Evolutionary conservation across 2,888 invertebrate genomes (phyloP).

Genomic region (Eristalinus aeneus): DNA sequence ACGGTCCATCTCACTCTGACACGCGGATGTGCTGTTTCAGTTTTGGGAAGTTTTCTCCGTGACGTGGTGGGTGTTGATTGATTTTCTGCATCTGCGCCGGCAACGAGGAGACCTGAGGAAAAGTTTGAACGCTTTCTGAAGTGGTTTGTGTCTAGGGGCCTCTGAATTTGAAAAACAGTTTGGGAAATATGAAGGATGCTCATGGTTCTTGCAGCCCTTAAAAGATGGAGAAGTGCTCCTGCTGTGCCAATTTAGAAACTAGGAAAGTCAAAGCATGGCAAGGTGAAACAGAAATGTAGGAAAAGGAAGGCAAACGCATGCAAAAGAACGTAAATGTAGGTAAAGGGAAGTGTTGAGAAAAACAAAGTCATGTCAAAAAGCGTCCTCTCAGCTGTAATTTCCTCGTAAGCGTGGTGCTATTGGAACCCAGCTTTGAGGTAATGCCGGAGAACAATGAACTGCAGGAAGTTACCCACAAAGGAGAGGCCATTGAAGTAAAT

Average conservation of each 20-base stretch:
- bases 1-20: constrained; percentile 65
- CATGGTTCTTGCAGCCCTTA: too few species aligned
- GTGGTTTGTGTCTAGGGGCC: constrained; percentile 13
- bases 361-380: too few species aligned
- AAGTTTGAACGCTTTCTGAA: background rate
- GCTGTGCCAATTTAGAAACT: too few species aligned
- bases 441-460: background rate
- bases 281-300: too few species aligned
- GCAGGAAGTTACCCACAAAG: background rate
- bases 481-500: background rate
- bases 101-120: background rate
- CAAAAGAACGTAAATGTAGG: too few species aligned
- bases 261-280: too few species aligned
- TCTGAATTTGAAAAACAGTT: background rate
- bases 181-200: background rate
- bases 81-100: constrained; percentile 48
- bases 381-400: too few species aligned
- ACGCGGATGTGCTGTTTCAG: constrained; percentile 29
- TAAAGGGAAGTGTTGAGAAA: too few species aligned
- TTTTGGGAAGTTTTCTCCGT: background rate
- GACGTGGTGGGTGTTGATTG: background rate
- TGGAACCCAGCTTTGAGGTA: too few species aligned
- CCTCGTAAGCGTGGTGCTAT: too few species aligned
- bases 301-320: too few species aligned
- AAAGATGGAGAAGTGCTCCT: too few species aligned